Evolutionary conservation across 2,888 invertebrate genomes (phyloP), one percentile per base, ranked within the genome.

Genomic region (Biston betularia): DNA sequence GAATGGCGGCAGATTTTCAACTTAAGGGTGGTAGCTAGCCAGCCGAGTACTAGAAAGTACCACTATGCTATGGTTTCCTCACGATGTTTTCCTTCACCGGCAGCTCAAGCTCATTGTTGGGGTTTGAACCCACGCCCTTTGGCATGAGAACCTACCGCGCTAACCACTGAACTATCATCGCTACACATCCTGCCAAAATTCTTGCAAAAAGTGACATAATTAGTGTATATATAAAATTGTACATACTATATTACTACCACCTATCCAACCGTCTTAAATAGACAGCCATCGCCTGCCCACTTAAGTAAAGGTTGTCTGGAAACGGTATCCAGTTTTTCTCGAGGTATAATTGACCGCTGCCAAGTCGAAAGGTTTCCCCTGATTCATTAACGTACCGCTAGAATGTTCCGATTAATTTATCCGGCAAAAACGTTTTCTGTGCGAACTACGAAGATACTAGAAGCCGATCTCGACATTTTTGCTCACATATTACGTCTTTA

Each of bases 361-460:
- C 62, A 58, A 67, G 66, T 58, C 66, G 48, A 67, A 62, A 65
- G 66, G 66, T 66, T 61, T 60, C 46, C 42, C 66, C 44, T 63
- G 66, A 67, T 67, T 67, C 62, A 63, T 67, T 67, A 67, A 53
- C 46, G 61, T 12, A 33, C 34, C 45, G 55, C 59, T 50, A 35
- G 58, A 63, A 52, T 49, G 58, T 65, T 61, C 42, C 62, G 53
- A 67, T 67, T 67, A 67, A 67, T 63, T 54, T 53, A 24, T 54
- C 62, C 50, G 45, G 34, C 55, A 61, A 65, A 65, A 65, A 65
- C 52, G 50, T 52, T 56, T 55, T 55, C 55, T 44, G 49, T n/a
- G 45, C 53, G 45, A 55, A 42, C n/a, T n/a, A n/a, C n/a, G n/a
- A n/a, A n/a, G n/a, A 33, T 57, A 33, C 58, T 58, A 10, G 33